These are phyloP conservation scores for Erebia ligea DNA, from an alignment of 2,888 invertebrate genomes.

Conservation along the genomic window DNA sequence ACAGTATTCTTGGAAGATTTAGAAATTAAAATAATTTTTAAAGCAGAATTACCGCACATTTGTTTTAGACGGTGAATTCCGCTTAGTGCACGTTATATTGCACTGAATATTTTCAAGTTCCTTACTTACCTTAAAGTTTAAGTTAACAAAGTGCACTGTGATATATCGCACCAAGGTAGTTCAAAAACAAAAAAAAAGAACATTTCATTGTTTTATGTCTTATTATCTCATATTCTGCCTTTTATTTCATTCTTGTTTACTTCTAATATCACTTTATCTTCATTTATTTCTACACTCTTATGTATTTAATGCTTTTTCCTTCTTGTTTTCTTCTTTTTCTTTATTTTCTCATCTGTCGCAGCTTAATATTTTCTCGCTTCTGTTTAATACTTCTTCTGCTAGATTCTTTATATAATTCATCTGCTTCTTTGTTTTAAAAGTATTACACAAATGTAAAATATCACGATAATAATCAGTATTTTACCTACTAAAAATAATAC, in stretches of 20 bases:
- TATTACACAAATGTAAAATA: background rate
- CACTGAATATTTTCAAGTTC: constrained; percentile 52
- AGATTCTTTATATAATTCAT: background rate
- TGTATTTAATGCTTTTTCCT: too few species aligned
- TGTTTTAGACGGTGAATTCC: constrained; percentile 78
- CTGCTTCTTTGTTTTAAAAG: background rate
- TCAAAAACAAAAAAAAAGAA: constrained; percentile 32
- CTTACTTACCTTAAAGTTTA: constrained; percentile 50
- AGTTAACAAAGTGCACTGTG: constrained; percentile 74
- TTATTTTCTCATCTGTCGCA: background rate
- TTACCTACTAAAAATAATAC: background rate
- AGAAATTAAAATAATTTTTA: constrained; percentile 44
- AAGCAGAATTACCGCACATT: constrained; percentile 80
- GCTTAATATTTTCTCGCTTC: background rate
- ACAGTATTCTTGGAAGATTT: constrained; percentile 75
- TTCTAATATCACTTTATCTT: background rate
- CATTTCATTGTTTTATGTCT: background rate
- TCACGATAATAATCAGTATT: background rate
- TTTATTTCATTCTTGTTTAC: background rate
- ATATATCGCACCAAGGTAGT: constrained; percentile 74
- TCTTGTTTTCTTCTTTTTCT: background rate
- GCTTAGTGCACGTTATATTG: constrained; percentile 56
- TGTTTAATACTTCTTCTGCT: background rate
- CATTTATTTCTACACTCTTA: background rate
- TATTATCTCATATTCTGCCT: background rate